Conservation (phyloP, 2,113 vertebrate genomes). For the Vireo altiloquus region DNA sequence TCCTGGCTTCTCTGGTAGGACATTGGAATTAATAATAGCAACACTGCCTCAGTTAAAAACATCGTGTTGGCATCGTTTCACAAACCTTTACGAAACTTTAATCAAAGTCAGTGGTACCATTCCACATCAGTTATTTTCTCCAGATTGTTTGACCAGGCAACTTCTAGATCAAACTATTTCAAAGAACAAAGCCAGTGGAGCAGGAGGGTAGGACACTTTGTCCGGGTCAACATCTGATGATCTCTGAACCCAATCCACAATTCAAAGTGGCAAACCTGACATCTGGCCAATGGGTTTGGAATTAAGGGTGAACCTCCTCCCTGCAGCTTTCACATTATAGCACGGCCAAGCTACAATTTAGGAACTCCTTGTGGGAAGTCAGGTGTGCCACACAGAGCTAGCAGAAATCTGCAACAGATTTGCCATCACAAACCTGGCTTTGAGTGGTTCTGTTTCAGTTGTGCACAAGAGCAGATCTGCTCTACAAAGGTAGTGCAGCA, state of each 20-base stretch:
- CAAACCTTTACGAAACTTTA: not conserved
- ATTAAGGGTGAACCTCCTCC: not conserved
- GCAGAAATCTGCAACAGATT: not conserved
- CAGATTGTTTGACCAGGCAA: not conserved
- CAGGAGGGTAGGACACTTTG: not conserved
- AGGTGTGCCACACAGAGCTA: accelerated
- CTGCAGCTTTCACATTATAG: not conserved
- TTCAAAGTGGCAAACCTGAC: not conserved
- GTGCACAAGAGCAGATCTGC: not conserved
- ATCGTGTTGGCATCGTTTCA: not conserved
- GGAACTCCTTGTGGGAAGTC: not conserved
- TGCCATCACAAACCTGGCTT: not conserved
- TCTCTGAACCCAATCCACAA: accelerated
- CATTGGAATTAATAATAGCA: not conserved
- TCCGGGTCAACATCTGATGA: not conserved
- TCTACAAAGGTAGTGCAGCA: not conserved
- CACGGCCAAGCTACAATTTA: not conserved
- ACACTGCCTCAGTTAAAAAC: not conserved
- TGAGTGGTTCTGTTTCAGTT: not conserved
- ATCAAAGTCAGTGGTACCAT: not conserved
- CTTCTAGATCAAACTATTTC: not conserved
- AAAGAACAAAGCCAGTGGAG: not conserved
- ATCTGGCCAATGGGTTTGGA: not conserved
- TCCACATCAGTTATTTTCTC: not conserved
- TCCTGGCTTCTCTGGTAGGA: not conserved